Evolutionary conservation across 2,797 vertebrate species (phyloP), one percentile per base, ranked within the genome.

Genomic region (Falco biarmicus): DNA sequence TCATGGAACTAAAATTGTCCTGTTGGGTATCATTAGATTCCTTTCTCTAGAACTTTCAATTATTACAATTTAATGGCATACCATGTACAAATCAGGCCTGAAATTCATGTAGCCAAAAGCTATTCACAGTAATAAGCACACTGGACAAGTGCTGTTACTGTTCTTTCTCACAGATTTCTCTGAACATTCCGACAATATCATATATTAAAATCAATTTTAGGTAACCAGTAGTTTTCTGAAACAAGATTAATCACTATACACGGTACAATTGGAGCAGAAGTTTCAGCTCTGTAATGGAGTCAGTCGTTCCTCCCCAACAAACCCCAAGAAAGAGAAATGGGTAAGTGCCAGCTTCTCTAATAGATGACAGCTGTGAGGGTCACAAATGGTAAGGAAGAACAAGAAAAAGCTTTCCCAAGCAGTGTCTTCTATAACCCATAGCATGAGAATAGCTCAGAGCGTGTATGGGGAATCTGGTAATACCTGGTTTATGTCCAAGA

Each of bases 1-100:
- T 96, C 90, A 78, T 90, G 93, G 83, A 96, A 84, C 84, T 94
- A 57, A 95, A 96, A 93, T 87, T 83, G 77, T 95, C 96, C 83
- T 94, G 41, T 70, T 91, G 91, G 79, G 83, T 84, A 45, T 88
- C 47, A 0, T 87, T 69, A 70, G 68, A 94, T 82, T 84, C 31
- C 69, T 90, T 87, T 90, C 56, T 74, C 79, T 85, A 91, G 77
- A 69, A 60, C 50, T 94, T 56, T 74, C 77, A 92, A 54, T 91
- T 97, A 90, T 95, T 95, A 59, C 73, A 68, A 61, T 92, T 94
- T 95, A 87, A 95, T 95, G 75, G 47, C 25, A 61, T 77, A 32
- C 75, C 85, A 57, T 45, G 50, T 81, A 76, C 57, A 76, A 41
- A 57, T 91, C 70, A 69, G 48, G 48, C 48, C 86, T 71, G 69